A percentile compares a stretch with the other conserved stretches of the same genome.
Conservation (phyloP, 2,888 invertebrate genomes). For the Tuberolachnus salignus region DNA sequence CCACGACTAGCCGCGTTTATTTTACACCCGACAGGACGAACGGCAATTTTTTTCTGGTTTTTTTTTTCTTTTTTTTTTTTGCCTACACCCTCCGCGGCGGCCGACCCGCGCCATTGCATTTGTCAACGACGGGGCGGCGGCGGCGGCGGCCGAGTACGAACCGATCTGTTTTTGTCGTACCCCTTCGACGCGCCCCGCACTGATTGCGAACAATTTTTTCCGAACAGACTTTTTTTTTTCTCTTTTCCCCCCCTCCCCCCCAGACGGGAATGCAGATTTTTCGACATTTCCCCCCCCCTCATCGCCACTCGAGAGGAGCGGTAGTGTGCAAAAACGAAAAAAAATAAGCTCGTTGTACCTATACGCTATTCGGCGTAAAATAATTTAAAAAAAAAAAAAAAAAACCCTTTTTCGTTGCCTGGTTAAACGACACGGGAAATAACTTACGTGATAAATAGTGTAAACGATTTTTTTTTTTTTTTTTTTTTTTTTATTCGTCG, state of each 20-base stretch:
- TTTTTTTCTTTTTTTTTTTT: too few species aligned
- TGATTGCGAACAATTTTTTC: constrained; percentile 51
- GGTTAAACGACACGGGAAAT: too few species aligned
- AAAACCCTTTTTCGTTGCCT: too few species aligned
- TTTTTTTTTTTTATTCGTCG: too few species aligned
- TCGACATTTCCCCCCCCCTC: too few species aligned
- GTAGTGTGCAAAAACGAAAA: too few species aligned
- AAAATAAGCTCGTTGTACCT: too few species aligned
- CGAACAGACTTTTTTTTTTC: constrained; percentile 19
- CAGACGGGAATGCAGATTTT: constrained; percentile 13
- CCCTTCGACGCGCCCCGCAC: neutral
- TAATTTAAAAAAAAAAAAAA: too few species aligned
- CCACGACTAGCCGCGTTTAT: neutral
- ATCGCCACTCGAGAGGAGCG: too few species aligned
- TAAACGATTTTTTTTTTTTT: too few species aligned
- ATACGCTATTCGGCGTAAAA: too few species aligned
- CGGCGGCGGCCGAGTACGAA: constrained; percentile 20
- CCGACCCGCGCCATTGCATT: constrained; percentile 4
- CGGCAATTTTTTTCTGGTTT: constrained; percentile 39
- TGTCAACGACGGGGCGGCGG: constrained; percentile 21
- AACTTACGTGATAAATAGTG: too few species aligned
- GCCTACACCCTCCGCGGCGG: neutral
- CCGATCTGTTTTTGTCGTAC: constrained; percentile 51
- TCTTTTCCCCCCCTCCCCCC: neutral
- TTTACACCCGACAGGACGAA: constrained; percentile 22